Base-by-base conservation (phyloP, 2,797 vertebrate species). In the Selene dorsalis region DNA sequence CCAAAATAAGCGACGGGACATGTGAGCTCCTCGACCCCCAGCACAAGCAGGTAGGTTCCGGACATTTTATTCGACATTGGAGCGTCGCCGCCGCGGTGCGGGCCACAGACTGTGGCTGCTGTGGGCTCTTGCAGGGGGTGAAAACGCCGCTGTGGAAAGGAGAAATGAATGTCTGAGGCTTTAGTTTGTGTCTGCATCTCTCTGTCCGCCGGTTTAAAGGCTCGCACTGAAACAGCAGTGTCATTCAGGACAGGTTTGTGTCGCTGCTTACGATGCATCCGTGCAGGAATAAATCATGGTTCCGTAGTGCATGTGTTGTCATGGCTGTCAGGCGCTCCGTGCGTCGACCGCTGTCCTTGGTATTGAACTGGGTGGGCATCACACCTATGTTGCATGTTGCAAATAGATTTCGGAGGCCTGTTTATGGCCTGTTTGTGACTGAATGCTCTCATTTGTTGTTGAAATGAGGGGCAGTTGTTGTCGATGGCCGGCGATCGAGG, bases 261-360 rank as follows among this genome's bases (percentile, higher is more conserved):
- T 82, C 64, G 67, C 76, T 78, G 85, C 75, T 80, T 70, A 47
- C 76, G 72, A 64, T 75, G 85, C 85, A 57, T 73, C 76, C 73
- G 73, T 73, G 82, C 89, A 79, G 78, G 59, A 70, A 88, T 65
- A 59, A 80, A 87, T 83, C 73, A 87, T 89, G 72, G 69, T 91
- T 86, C 85, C 74, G 75, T 62, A 47, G 81, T 24, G 88, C 87
- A 57, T 82, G 85, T 88, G 91, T 89, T 89, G 90, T 91, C 91
- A 88, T 89, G 90, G 91, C 90, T 91, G 90, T 87, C 91, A 90
- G 89, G 78, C 85, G 62, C 72, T 76, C 64, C 68, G 87, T 30
- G 87, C 88, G 86, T 84, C 87, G 89, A 83, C 91, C 92, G 94
- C 94, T 95, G 94, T 94, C 94, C 94, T 93, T 94, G 94, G 94